Percentiles rank a stretch among this genome's conserved stretches.
Evolutionary conservation across 2,113 vertebrate genomes (phyloP).

Genomic region (Arvicanthis niloticus): DNA sequence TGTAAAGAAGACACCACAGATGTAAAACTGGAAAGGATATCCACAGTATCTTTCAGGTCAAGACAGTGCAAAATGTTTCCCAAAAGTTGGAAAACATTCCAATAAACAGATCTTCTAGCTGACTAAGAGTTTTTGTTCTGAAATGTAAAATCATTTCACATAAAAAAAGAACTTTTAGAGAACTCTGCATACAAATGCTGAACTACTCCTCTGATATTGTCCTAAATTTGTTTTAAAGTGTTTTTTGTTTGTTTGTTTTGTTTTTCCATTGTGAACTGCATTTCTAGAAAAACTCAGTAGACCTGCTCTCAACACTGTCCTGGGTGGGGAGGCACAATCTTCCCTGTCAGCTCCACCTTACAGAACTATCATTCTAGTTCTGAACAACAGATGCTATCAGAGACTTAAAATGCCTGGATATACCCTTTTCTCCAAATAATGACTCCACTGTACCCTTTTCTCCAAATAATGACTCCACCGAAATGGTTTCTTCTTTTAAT

Average conservation of each 20-base stretch:
- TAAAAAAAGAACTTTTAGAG: not conserved
- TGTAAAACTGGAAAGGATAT: not conserved
- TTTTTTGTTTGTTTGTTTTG: not conserved
- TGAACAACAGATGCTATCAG: not conserved
- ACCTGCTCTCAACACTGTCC: not conserved
- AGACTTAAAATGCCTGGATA: not conserved
- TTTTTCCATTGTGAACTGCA: not conserved
- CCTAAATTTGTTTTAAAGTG: not conserved
- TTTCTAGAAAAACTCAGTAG: not conserved
- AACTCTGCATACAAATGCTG: not conserved
- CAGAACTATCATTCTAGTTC: not conserved
- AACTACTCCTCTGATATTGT: not conserved
- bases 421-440: no score
- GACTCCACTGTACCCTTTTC: no score
- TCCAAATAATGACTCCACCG: not conserved
- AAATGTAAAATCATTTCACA: constrained; percentile 14
- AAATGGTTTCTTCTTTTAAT: not conserved
- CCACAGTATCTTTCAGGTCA: not conserved
- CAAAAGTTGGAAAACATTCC: not conserved
- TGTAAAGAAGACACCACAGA: not conserved
- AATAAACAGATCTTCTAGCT: not conserved
- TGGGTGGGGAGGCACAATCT: not conserved
- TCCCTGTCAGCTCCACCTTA: not conserved
- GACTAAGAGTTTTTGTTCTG: not conserved
- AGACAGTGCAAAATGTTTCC: not conserved